Conservation (phyloP, 1,140 invertebrate species). For the Drosophila pruinosa region DNA sequence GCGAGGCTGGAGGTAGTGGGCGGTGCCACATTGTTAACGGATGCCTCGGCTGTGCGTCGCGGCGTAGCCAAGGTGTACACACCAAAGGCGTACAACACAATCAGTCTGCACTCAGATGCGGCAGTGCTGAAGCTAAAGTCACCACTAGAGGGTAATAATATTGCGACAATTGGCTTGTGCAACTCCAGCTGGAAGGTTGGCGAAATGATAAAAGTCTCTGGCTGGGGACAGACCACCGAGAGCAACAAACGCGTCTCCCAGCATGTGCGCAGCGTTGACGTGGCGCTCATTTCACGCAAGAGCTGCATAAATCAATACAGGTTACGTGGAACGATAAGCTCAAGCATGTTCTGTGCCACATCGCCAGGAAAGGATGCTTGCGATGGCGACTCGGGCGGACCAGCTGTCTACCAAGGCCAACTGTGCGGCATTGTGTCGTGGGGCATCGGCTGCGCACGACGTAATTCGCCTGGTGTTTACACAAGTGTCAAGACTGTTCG, state of each 20-base stretch:
- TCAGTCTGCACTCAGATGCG: slow-evolving; percentile 64
- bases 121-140: slow-evolving; percentile 63
- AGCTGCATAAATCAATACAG: slow-evolving; percentile 57
- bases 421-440: slow-evolving; percentile 85
- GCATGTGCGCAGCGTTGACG: slow-evolving; percentile 67
- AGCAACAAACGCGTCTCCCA: slow-evolving; percentile 37
- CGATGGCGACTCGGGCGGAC: slow-evolving; percentile 86
- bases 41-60: slow-evolving; percentile 39
- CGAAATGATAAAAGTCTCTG: slow-evolving; percentile 66
- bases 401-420: slow-evolving; percentile 84
- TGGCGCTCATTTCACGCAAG: slow-evolving; percentile 51
- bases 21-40: slow-evolving; percentile 48
- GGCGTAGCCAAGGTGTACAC: slow-evolving; percentile 56
- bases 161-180: slow-evolving; percentile 60
- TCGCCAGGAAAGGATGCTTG: slow-evolving; percentile 68
- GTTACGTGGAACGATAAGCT: slow-evolving; percentile 50
- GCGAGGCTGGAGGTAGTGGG: slow-evolving; percentile 52
- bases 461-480: slow-evolving; percentile 84
- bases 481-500: slow-evolving; percentile 83
- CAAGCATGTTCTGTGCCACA: slow-evolving; percentile 71
- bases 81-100: slow-evolving; percentile 60
- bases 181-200: slow-evolving; percentile 50
- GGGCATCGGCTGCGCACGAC: slow-evolving; percentile 84
- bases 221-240: slow-evolving; percentile 58
- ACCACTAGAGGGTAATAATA: slow-evolving; percentile 54